Base-by-base conservation (phyloP, 1,140 invertebrate genomes). In the Trichomalopsis sarcophagae region DNA sequence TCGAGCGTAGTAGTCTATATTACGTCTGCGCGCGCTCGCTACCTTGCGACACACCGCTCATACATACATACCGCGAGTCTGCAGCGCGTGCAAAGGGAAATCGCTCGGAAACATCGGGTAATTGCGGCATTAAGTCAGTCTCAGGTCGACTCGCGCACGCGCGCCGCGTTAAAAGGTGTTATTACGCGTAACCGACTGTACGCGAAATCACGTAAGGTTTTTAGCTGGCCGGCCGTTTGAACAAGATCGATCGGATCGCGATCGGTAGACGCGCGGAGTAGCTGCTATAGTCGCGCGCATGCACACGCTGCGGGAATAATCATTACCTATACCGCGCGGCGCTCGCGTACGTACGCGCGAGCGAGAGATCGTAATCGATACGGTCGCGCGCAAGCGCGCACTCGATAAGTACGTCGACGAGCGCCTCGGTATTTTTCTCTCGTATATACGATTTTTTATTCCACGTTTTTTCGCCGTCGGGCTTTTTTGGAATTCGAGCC, bases 141-240 rank as follows among this genome's bases (percentile, higher is more conserved):
- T 27, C 76, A 50, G 50, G 47, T n/a, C 40, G 23, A 3, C 13
- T 83, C 55, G 81, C 50, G 11, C 40, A 23, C 82, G 21, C 66
- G 62, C 36, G 30, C 68, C 80, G 84, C 87, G 87, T 88, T 89
- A 89, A 90, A 90, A 89, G 89, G 87, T 90, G 89, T 90, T 90
- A 90, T 90, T 90, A 90, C 87, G 88, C 87, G 88, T 87, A 87
- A 88, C 88, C 85, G 89, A 87, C 55, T 62, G 55, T 62, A 62
- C 55, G 84, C 75, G 79, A 81, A 69, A 85, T 81, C 84, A 85
- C 84, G 85, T 87, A 83, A 86, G 82, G 23, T 62, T 82, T 78
- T 80, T 83, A 81, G 44, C 74, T 21, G 9, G 23, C 80, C 82
- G 85, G 78, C 82, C 79, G 78, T 87, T 88, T 88, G 74, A 85